Evolutionary conservation across 2,113 vertebrate genomes (phyloP).

Genomic region (Passer domesticus): DNA sequence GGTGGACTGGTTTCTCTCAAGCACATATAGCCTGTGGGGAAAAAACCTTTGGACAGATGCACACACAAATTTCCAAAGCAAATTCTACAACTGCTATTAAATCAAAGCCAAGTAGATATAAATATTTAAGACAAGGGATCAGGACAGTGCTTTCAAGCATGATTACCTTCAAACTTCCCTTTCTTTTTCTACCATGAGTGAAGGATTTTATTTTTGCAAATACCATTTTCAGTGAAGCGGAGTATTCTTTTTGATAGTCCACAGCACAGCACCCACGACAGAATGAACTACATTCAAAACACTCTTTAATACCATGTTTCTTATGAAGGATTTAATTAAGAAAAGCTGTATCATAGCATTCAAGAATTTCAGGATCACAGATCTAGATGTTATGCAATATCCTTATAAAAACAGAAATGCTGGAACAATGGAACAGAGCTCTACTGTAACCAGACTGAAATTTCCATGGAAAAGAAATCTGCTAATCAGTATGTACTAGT

Average conservation of each 20-base stretch:
- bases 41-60: background rate
- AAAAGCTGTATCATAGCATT: background rate
- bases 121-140: background rate
- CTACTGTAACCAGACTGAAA: conserved; percentile 30
- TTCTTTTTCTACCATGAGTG: background rate
- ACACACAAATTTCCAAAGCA: background rate
- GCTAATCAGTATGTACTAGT: conserved; percentile 27
- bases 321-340: background rate
- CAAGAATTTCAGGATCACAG: background rate
- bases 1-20: background rate
- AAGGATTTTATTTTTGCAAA: background rate
- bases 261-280: background rate
- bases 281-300: background rate
- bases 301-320: background rate
- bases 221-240: background rate
- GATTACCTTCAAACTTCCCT: background rate
- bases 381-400: background rate
- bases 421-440: background rate
- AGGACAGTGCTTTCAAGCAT: background rate
- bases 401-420: background rate
- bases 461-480: conserved; percentile 5
- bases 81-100: background rate
- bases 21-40: background rate
- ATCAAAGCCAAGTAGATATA: background rate
- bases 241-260: background rate